These are phyloP conservation scores for Holothuria scabra DNA, from an alignment of 53 echinoderm and acorn worm genomes.

Conservation along the genomic window DNA sequence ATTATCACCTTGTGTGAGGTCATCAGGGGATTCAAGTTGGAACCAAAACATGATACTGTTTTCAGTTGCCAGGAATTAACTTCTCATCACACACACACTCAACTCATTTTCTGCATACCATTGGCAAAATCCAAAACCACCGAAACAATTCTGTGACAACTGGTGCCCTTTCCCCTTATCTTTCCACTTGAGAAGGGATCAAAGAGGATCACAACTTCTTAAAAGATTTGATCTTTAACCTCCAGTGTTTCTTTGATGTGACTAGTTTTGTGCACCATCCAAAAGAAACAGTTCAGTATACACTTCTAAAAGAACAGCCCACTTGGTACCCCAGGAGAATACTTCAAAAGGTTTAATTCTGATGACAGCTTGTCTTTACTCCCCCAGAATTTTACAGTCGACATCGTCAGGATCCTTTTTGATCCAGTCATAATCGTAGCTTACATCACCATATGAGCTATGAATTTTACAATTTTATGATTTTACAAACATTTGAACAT, in stretches of 20 bases:
- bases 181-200: slow-evolving; percentile 22
- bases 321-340: slow-evolving; percentile 14
- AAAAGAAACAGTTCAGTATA: neutral
- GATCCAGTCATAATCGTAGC: no score
- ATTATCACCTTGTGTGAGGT: neutral
- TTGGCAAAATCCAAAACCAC: neutral
- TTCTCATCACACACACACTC: slow-evolving; percentile 28
- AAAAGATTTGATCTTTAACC: slow-evolving; percentile 28
- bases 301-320: slow-evolving; percentile 22
- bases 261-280: neutral
- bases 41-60: slow-evolving; percentile 43
- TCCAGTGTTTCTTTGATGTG: slow-evolving; percentile 16
- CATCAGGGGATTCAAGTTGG: slow-evolving; percentile 32
- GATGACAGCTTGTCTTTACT: slow-evolving; percentile 7
- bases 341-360: slow-evolving; percentile 29
- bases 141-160: neutral
- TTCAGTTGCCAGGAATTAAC: slow-evolving; percentile 44
- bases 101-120: slow-evolving; percentile 1
- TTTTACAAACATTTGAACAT: no score
- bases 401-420: no score
- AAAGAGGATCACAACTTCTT: slow-evolving; percentile 13
- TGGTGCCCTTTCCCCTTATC: neutral
- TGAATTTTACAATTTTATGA: no score
- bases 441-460: no score
- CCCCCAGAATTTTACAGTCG: neutral